Evolutionary conservation across 2,113 vertebrate genomes (phyloP).

Genomic region (Chaetops frenatus): DNA sequence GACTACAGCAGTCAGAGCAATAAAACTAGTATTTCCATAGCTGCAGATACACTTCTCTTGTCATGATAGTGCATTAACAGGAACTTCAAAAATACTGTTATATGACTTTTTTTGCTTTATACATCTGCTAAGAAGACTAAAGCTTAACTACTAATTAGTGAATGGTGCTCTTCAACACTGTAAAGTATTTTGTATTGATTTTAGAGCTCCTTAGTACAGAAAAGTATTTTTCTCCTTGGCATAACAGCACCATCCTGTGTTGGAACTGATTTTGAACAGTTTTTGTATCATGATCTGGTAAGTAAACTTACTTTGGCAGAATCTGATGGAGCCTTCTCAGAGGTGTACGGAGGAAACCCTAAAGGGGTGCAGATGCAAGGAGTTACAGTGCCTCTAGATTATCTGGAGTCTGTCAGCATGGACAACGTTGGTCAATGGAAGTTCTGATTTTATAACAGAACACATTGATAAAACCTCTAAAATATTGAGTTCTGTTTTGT

Average conservation of each 20-base stretch:
- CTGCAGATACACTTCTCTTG: neutral
- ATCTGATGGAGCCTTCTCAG: neutral
- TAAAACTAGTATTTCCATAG: neutral
- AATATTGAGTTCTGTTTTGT: neutral
- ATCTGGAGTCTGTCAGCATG: neutral
- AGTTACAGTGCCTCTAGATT: neutral
- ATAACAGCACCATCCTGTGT: neutral
- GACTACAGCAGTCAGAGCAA: conserved; percentile 21
- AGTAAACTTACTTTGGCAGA: neutral
- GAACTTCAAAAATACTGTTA: neutral
- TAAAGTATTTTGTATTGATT: neutral
- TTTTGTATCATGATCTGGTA: neutral
- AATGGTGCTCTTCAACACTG: neutral
- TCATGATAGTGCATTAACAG: neutral
- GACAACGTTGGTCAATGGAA: neutral
- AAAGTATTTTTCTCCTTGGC: neutral
- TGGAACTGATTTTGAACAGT: neutral
- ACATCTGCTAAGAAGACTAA: neutral
- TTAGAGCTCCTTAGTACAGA: neutral
- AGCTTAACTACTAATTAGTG: neutral
- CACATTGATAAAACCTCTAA: neutral
- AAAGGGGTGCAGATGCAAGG: neutral
- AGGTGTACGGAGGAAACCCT: neutral
- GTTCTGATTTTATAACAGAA: neutral
- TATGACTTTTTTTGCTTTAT: neutral